These are phyloP conservation scores for Heliconius cydno DNA, from an alignment of 2,888 invertebrate genomes.

Conservation along the genomic window DNA sequence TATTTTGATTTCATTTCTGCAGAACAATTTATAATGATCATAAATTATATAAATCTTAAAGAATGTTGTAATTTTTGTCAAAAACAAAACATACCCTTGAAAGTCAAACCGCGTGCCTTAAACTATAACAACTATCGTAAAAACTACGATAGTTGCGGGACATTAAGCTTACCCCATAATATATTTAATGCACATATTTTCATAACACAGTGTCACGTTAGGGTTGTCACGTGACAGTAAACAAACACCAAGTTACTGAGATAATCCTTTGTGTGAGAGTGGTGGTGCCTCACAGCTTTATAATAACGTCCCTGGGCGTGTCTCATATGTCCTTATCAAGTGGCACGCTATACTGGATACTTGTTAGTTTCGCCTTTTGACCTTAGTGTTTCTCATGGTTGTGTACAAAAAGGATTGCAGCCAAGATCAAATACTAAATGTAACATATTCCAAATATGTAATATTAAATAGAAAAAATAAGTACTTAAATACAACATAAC, in stretches of 20 bases:
- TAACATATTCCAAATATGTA: neutral
- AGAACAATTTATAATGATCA: neutral
- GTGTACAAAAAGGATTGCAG: neutral
- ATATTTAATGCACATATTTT: slow-evolving; percentile 31
- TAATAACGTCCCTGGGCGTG: slow-evolving; percentile 71
- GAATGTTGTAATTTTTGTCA: neutral
- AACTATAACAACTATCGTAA: neutral
- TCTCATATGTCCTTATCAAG: slow-evolving; percentile 48
- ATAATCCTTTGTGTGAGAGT: slow-evolving; percentile 39
- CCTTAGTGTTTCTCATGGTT: neutral
- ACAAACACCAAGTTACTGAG: slow-evolving; percentile 34
- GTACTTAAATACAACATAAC: neutral
- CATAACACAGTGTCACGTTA: slow-evolving; percentile 14
- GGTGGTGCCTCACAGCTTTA: slow-evolving; percentile 59
- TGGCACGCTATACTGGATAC: slow-evolving; percentile 24
- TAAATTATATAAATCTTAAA: neutral
- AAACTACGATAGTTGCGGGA: neutral
- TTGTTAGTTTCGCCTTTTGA: slow-evolving; percentile 27
- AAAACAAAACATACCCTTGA: neutral
- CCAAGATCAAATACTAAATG: neutral
- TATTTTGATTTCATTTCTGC: too few species aligned
- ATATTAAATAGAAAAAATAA: neutral
- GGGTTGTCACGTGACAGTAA: slow-evolving; percentile 17
- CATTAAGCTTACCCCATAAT: slow-evolving; percentile 3
- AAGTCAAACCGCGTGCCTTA: neutral